These are phyloP conservation scores for Casuarius casuarius DNA, from an alignment of 2,113 vertebrate species.

Conservation along the genomic window DNA sequence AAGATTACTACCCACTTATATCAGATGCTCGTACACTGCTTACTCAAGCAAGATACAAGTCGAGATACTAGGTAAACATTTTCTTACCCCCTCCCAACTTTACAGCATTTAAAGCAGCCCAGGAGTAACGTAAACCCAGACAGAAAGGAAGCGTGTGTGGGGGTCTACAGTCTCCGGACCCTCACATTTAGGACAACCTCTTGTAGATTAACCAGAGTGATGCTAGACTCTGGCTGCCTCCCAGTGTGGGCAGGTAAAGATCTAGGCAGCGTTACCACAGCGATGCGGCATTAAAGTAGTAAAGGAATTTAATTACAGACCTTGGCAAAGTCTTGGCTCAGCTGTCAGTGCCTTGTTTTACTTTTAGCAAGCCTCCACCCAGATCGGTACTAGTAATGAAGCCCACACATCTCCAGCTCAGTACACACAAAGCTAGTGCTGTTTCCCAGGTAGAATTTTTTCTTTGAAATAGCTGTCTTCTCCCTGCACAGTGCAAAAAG, in stretches of 20 bases:
- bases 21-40: background rate
- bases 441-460: background rate
- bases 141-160: background rate
- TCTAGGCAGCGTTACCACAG: background rate
- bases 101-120: background rate
- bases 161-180: background rate
- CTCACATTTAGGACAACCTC: background rate
- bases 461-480: background rate
- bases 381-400: background rate
- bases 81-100: background rate
- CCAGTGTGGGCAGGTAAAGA: background rate
- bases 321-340: background rate
- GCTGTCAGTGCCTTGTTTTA: background rate
- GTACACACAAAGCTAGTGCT: background rate
- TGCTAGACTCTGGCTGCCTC: background rate
- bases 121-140: background rate
- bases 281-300: background rate
- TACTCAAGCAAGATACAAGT: background rate
- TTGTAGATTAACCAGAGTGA: background rate
- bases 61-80: background rate
- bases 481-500: background rate
- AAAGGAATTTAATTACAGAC: conserved; percentile 42
- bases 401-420: background rate
- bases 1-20: background rate
- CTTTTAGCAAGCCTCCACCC: background rate